Conservation (phyloP, 2,888 invertebrate species). For the Diploptera punctata region DNA sequence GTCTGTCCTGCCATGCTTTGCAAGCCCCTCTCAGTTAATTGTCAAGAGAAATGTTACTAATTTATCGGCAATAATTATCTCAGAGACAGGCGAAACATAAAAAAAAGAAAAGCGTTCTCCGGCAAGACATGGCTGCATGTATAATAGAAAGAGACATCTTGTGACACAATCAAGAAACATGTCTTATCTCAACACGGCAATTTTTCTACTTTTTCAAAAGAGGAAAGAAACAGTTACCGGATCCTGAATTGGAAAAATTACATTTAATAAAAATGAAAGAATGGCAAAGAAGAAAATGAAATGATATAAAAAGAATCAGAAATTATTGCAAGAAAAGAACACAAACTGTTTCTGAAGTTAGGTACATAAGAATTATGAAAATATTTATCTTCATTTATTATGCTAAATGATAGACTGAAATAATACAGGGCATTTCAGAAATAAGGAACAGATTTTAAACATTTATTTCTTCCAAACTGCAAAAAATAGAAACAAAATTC, state of each 20-base stretch:
- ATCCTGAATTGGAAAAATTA: constrained; percentile 36
- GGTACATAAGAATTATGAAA: no score
- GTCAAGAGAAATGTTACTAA: constrained; percentile 31
- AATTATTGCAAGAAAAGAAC: neutral
- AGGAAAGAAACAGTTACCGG: constrained; percentile 31
- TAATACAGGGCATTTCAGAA: no score
- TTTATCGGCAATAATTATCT: constrained; percentile 38
- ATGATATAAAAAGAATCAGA: neutral
- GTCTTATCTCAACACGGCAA: constrained; percentile 33
- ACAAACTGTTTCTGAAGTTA: neutral
- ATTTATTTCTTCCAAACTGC: no score
- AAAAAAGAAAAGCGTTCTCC: neutral
- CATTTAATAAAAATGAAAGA: constrained; percentile 16
- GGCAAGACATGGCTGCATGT: neutral
- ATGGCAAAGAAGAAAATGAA: neutral
- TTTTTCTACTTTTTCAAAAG: constrained; percentile 35
- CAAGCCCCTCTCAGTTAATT: constrained; percentile 17
- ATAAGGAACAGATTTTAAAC: no score
- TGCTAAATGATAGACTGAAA: no score
- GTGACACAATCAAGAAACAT: constrained; percentile 17
- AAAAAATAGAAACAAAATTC: no score
- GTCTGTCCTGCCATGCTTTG: neutral
- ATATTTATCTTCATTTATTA: no score
- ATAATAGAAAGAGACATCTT: constrained; percentile 9
- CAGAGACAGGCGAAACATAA: constrained; percentile 16